Evolutionary conservation across 2,888 invertebrate species (phyloP), one percentile per base, ranked within the genome.

Genomic region (Celastrina argiolus): DNA sequence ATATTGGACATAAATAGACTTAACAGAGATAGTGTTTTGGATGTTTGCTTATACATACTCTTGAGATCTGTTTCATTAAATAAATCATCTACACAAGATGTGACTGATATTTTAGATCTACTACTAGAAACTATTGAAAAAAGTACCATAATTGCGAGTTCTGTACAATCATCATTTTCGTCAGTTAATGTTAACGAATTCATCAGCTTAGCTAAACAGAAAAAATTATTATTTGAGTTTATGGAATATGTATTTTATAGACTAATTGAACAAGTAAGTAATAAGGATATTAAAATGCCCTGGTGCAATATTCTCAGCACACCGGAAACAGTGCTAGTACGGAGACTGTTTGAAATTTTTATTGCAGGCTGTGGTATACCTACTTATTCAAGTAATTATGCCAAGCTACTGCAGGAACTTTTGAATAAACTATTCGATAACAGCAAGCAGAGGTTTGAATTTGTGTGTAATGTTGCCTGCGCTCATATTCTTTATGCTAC

Each of bases 391-490:
- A 78, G 80, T 64, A 83, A 82, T 63, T 92, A 90, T 67, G 81
- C 83, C 1, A 80, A 78, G 51, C 73, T 90, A 4, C 77, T 92
- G 0, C 87, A 92, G 71, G 82, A 84, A 64, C 82, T 93, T 28
- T 75, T 94, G 0, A 78, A 87, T 34, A 82, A 82, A 66, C 83
- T 91, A 56, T 92, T 92, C 72, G 79, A 78, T 2, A 81, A 76
- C 58, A 61, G 87, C 0, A 83, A 82, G 66, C 83, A 91, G 2
- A 93, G 92, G 75, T 82, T 93, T 5, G 88, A 92, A 26, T 93
- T 94, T 66, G 78, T 94, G 0, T 88, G 92, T 0, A 93, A 94
- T 74, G 90, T 94, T 72, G 92, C 92, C 56, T 85, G 92, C 58
- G 87, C 87, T 0, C 88, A 92, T 73, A 85, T 89, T 71, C 72